Evolutionary conservation across 2,797 vertebrate species (phyloP).

Genomic region (Sardinella longiceps): DNA sequence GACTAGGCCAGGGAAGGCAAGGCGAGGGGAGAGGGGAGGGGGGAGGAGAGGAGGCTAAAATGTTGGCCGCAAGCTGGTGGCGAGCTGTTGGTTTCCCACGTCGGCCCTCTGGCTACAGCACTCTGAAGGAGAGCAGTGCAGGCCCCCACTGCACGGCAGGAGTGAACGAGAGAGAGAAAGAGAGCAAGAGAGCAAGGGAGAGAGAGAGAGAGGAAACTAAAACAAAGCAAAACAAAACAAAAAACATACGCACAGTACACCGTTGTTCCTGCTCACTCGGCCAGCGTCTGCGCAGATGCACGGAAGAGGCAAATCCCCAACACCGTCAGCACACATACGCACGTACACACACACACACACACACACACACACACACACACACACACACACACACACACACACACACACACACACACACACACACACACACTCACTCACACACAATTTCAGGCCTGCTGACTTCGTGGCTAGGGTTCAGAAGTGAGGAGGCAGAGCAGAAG

Average conservation of each 20-base stretch:
- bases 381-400: not conserved
- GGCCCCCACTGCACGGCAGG: constrained; percentile 49
- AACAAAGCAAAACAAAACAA: constrained; percentile 36
- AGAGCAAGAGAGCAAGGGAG: too few relatives aligned
- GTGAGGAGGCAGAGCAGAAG: constrained; percentile 74
- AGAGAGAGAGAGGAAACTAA: too few relatives aligned
- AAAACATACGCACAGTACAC: constrained; percentile 66
- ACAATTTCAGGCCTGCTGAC: constrained; percentile 51
- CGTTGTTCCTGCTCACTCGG: constrained; percentile 70
- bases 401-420: not conserved
- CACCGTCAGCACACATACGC: constrained; percentile 2
- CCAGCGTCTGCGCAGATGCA: constrained; percentile 67
- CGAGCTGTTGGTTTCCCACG: constrained; percentile 56
- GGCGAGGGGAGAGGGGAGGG: not conserved
- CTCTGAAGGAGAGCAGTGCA: constrained; percentile 58
- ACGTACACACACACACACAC: constrained; percentile 4
- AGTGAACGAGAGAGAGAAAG: not conserved
- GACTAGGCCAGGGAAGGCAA: not conserved
- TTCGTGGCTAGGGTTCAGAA: constrained; percentile 66
- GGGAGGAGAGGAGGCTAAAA: not conserved
- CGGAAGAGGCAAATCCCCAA: constrained; percentile 49
- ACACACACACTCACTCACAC: not conserved
- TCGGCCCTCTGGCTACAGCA: constrained; percentile 60
- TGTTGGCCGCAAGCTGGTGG: constrained; percentile 45
- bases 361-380: not conserved